phyloP scores from a whole-genome alignment of 1,140 invertebrate genomes.

The Drosophila cardini region DNA sequence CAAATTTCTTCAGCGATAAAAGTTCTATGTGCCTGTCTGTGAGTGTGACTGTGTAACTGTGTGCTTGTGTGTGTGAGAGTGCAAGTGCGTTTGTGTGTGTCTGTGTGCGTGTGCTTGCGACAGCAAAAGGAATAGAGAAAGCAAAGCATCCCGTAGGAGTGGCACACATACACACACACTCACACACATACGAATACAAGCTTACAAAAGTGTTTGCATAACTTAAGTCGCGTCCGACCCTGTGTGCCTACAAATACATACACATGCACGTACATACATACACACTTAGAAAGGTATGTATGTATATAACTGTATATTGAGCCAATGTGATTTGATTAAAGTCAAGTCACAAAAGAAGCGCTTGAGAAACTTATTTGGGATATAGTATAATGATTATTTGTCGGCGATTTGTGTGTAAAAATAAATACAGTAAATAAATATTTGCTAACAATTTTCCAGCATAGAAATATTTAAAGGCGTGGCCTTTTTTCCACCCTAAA shows the following conservation, averaged over 20 bases:
- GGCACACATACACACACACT: constrained; percentile 52
- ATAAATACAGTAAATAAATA: constrained; percentile 10
- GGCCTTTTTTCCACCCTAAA: constrained; percentile 10
- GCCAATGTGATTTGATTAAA: constrained; percentile 66
- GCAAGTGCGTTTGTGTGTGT: constrained; percentile 14
- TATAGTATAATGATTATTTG: neutral
- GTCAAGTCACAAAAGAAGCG: constrained; percentile 21
- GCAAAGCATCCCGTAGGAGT: constrained; percentile 78
- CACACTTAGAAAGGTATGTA: neutral
- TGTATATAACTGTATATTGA: neutral
- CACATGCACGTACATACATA: constrained; percentile 1
- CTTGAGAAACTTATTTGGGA: constrained; percentile 14
- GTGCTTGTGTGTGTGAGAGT: constrained; percentile 10
- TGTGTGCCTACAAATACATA: constrained; percentile 7
- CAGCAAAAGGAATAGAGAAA: constrained; percentile 74
- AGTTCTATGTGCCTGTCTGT: constrained; percentile 43
- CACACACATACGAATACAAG: too few species aligned
- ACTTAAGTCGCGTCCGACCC: constrained; percentile 58
- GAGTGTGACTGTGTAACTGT: constrained; percentile 28
- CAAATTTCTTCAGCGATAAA: constrained; percentile 45
- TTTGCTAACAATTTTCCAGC: constrained; percentile 18
- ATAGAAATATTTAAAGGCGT: constrained; percentile 49
- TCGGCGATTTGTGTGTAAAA: constrained; percentile 11
- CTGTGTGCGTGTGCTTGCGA: constrained; percentile 46
- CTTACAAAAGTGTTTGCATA: constrained; percentile 72